Conservation (phyloP, 2,113 vertebrate species). For the mouse (Mus musculus) region GRCm39 chrX:17850001-17850500, state of each 20-base stretch:
- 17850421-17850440: slow-evolving; percentile 18
- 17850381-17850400: neutral
- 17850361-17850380: neutral
- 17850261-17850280: slow-evolving; percentile 40
- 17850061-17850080: neutral
- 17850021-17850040: neutral
- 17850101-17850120: neutral
- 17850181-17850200: slow-evolving; percentile 11
- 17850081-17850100: neutral
- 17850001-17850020: neutral
- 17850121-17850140: slow-evolving; percentile 17
- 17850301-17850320: slow-evolving; percentile 13
- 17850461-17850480: neutral
- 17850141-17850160: slow-evolving; percentile 2
- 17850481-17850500: neutral
- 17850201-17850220: slow-evolving; percentile 42
- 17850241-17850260: neutral
- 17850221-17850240: slow-evolving; percentile 20
- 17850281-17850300: slow-evolving; percentile 3
- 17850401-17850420: neutral
- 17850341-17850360: neutral
- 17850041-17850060: neutral
- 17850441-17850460: neutral
- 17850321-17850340: neutral
- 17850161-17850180: neutral